These are phyloP conservation scores for Onthophagus sagittarius DNA, from an alignment of 2,888 invertebrate genomes.

Conservation along the genomic window DNA sequence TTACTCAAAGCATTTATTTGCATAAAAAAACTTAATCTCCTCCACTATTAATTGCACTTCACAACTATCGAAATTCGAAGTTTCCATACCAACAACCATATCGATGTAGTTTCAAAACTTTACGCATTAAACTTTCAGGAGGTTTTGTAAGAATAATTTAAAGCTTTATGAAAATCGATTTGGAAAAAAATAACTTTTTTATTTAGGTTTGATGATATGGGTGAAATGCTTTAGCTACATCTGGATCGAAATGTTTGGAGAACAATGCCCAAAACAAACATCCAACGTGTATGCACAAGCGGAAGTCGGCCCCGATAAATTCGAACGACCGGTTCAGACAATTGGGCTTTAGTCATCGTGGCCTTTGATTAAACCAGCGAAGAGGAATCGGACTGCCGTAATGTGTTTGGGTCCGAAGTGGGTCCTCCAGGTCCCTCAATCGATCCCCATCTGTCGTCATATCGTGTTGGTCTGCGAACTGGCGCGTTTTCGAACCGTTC, in stretches of 20 bases:
- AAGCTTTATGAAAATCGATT: too few species aligned
- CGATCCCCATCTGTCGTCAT: neutral
- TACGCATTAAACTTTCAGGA: neutral
- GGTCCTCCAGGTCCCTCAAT: neutral
- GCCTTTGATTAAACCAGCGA: neutral
- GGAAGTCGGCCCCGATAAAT: neutral
- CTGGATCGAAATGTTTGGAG: neutral
- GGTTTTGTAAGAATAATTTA: too few species aligned
- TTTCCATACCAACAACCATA: neutral
- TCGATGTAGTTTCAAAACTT: neutral
- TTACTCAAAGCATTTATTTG: too few species aligned
- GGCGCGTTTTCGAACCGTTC: neutral
- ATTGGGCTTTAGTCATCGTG: neutral
- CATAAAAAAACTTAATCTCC: neutral
- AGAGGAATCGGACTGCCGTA: neutral
- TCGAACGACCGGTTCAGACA: neutral
- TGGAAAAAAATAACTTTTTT: too few species aligned
- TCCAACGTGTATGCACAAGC: neutral
- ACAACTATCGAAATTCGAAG: neutral
- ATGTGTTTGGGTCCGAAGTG: neutral
- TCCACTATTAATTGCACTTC: neutral
- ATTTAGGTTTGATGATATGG: neutral
- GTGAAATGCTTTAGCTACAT: neutral
- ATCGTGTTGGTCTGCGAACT: neutral
- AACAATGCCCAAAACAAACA: neutral